Base-by-base conservation (phyloP, 2,797 vertebrate genomes). In the Lithobates pipiens region DNA sequence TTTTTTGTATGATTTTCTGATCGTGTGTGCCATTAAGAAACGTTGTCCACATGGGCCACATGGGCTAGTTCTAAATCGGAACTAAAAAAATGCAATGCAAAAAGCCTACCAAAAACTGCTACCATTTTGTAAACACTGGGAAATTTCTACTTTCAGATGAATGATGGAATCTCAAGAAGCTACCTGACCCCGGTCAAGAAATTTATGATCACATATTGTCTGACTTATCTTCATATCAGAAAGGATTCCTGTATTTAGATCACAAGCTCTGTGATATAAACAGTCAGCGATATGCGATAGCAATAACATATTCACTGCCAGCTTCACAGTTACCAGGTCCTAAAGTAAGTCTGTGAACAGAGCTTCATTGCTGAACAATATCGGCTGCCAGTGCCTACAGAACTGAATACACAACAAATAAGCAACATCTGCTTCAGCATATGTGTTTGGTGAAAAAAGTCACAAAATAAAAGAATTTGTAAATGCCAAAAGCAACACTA, bases 401-500 rank as follows among this genome's bases (percentile, higher is more conserved):
- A 95, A 94, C 94, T 95, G 94, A 95, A 95, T 95, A 95, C 95
- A 95, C 93, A 95, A 95, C 93, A 95, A 95, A 95, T 94, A 95
- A 95, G 94, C 93, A 95, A 95, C 95, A 95, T 95, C 95, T 95
- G 95, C 92, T 95, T 93, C 93, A 95, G 94, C 94, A 95, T 95
- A 95, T 95, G 95, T 95, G 94, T 95, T 95, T 93, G 93, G 92
- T 93, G 91, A 88, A 86, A 89, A 89, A 94, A 94, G 91, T 92
- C 94, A 94, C 93, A 95, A 95, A 95, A 95, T 95, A 95, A 95
- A 95, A 95, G 94, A 95, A 95, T 95, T 93, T 95, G 93, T 94
- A 95, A 95, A 95, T 95, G 95, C 95, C 95, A 95, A 95, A 95
- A 95, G 94, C 94, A 95, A 95, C 94, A 94, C 93, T 93, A 95